phyloP scores from a whole-genome alignment of 2,888 invertebrate species.

The Tridacna gigas region DNA sequence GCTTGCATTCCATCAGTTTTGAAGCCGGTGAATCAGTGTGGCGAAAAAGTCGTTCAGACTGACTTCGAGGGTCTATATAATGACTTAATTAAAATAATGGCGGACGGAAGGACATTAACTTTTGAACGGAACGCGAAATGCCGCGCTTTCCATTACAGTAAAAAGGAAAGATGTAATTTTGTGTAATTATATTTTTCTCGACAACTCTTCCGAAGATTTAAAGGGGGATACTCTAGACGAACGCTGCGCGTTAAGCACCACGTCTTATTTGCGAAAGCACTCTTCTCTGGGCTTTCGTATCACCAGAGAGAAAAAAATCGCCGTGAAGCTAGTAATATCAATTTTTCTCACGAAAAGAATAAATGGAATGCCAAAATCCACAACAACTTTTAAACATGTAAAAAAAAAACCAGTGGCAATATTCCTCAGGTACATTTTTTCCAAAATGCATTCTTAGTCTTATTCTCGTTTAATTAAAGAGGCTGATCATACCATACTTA shows the following conservation, averaged over 20 bases:
- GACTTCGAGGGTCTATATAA: constrained; percentile 44
- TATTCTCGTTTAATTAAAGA: no score
- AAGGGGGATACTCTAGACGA: constrained; percentile 3
- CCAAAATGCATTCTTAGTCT: no score
- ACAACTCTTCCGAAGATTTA: constrained; percentile 32
- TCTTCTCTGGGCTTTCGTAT: not conserved
- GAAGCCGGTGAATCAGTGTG: constrained; percentile 10
- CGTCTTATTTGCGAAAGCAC: not conserved
- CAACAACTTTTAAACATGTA: no score
- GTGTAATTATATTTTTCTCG: constrained; percentile 52
- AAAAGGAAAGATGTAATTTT: constrained; percentile 57
- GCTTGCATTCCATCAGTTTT: constrained; percentile 8
- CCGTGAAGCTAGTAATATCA: not conserved
- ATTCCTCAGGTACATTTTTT: no score
- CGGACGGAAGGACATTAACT: constrained; percentile 45
- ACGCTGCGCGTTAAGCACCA: not conserved
- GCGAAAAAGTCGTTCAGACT: constrained; percentile 11
- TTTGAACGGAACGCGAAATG: constrained; percentile 23
- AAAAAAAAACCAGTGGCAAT: no score
- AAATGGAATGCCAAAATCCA: no score
- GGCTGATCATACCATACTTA: no score
- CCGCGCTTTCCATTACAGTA: constrained; percentile 54
- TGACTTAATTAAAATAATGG: constrained; percentile 63
- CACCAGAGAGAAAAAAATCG: not conserved
- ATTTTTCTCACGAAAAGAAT: not conserved